Conservation (phyloP, 2,113 vertebrate genomes). For the Aphelocoma coerulescens region DNA sequence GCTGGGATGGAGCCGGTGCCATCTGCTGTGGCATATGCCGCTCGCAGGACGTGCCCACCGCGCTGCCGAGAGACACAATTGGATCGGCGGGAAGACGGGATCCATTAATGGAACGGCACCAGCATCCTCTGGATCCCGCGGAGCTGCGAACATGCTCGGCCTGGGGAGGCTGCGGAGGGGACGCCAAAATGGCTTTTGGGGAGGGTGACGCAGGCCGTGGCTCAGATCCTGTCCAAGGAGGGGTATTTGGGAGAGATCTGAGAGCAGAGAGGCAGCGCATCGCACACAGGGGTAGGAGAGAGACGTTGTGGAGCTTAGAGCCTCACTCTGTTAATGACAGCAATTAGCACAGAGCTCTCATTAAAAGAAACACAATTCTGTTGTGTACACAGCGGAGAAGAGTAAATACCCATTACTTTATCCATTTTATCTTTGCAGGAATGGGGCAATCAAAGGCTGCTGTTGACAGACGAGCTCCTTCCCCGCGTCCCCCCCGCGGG, state of each 20-base stretch:
- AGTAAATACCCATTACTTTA: slow-evolving; percentile 61
- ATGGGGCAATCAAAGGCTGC: background rate
- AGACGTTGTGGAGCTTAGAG: background rate
- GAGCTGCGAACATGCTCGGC: background rate
- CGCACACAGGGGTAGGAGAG: background rate
- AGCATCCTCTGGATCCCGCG: background rate
- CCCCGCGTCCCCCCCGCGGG: background rate
- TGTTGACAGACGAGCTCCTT: background rate
- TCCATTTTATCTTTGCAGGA: background rate
- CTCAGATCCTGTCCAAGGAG: background rate
- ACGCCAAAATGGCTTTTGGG: background rate
- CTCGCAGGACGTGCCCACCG: background rate
- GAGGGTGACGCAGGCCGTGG: rapidly evolving
- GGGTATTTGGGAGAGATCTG: background rate
- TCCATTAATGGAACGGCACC: background rate
- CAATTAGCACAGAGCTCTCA: slow-evolving; percentile 29
- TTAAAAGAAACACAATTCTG: slow-evolving; percentile 15
- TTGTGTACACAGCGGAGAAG: slow-evolving; percentile 24
- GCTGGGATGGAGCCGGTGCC: slow-evolving; percentile 1
- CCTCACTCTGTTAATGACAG: background rate
- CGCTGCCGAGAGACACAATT: background rate
- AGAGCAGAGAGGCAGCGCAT: background rate
- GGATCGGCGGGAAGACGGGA: background rate
- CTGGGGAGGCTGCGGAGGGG: background rate
- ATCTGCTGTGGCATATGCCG: slow-evolving; percentile 50